Evolutionary conservation across 2,797 vertebrate genomes (phyloP).

Genomic region (Acestrorhynchus altus): DNA sequence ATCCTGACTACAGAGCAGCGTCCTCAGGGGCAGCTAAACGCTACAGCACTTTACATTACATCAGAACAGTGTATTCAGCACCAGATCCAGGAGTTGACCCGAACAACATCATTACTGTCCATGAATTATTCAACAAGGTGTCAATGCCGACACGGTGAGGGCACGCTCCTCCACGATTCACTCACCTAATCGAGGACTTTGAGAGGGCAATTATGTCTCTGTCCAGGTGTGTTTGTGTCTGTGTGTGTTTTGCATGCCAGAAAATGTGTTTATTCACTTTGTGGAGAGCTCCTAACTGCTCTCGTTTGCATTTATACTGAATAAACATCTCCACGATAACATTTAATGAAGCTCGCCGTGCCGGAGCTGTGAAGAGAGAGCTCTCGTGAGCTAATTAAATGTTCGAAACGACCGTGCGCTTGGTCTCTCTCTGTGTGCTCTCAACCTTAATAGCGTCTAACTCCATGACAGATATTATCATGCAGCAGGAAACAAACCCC

Average conservation of each 20-base stretch:
- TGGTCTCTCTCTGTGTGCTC: neutral
- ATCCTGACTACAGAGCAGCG: neutral
- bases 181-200: constrained; percentile 6
- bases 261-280: neutral
- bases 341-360: neutral
- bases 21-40: neutral
- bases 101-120: constrained; percentile 3
- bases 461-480: neutral
- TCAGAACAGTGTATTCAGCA: constrained; percentile 7
- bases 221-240: neutral
- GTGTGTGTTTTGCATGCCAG: neutral
- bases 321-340: neutral
- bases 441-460: neutral
- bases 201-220: constrained; percentile 2
- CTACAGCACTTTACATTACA: neutral
- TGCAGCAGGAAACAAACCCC: neutral
- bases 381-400: neutral
- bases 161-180: constrained; percentile 12
- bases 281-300: neutral
- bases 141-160: constrained; percentile 1
- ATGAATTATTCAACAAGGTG: constrained; percentile 21
- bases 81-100: neutral
- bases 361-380: neutral
- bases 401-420: neutral
- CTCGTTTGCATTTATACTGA: neutral